phyloP scores from a whole-genome alignment of 2,797 vertebrate species.

The Urophycis tenuis region DNA sequence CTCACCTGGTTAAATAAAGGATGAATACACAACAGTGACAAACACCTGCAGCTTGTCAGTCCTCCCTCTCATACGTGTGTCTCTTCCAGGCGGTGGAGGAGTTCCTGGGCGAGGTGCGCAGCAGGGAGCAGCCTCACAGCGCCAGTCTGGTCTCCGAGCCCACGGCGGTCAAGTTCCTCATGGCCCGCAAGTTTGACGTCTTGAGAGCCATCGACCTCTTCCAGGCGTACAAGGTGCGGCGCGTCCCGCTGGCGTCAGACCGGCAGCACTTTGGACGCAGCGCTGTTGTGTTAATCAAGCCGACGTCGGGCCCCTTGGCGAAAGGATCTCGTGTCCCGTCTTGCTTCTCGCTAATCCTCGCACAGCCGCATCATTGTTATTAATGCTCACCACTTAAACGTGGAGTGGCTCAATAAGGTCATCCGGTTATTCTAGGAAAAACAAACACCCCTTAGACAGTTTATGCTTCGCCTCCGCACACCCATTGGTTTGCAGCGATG shows the following conservation, averaged over 20 bases:
- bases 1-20: too few species aligned
- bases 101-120: conserved; percentile 75
- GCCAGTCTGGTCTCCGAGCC: conserved; percentile 74
- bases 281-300: neutral
- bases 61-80: conserved; percentile 10
- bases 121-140: conserved; percentile 72
- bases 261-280: conserved; percentile 8
- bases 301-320: neutral
- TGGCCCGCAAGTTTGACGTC: conserved; percentile 82
- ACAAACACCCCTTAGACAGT: too few species aligned
- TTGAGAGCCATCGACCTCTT: conserved; percentile 77
- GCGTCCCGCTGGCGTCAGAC: neutral
- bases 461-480: too few species aligned
- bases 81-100: conserved; percentile 73
- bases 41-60: neutral
- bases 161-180: conserved; percentile 80
- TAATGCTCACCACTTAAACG: neutral
- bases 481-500: neutral
- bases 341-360: neutral
- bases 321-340: neutral
- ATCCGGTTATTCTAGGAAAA: neutral
- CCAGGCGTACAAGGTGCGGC: conserved; percentile 77
- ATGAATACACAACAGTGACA: too few species aligned
- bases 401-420: neutral
- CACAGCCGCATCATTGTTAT: neutral